phyloP scores from a whole-genome alignment of 2,888 invertebrate species.

The Pyrrhia umbra region DNA sequence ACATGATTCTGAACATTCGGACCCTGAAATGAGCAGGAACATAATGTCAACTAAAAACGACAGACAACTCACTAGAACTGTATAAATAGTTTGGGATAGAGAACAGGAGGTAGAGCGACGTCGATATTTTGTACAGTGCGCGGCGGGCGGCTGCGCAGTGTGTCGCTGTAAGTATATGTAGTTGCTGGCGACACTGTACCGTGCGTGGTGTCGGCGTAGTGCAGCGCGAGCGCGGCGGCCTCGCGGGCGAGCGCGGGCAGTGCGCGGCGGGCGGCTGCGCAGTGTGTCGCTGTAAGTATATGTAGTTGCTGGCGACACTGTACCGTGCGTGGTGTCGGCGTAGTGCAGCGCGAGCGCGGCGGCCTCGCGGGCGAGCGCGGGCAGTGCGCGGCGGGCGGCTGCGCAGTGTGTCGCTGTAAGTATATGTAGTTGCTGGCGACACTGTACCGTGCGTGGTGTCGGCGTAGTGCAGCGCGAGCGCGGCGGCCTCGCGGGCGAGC shows the following conservation, averaged over 20 bases:
- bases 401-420: conserved; percentile 94
- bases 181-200: too few relatives aligned
- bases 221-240: conserved; percentile 92
- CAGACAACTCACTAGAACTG: too few relatives aligned
- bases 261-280: conserved; percentile 92
- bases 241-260: conserved; percentile 92
- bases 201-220: conserved; percentile 41
- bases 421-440: too few relatives aligned
- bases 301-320: too few relatives aligned
- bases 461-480: conserved; percentile 87
- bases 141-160: conserved; percentile 93
- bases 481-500: conserved; percentile 92
- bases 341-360: conserved; percentile 90
- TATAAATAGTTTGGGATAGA: too few relatives aligned
- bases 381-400: conserved; percentile 91
- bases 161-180: too few relatives aligned
- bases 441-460: conserved; percentile 34
- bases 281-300: too few relatives aligned
- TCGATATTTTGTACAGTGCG: too few relatives aligned
- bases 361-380: conserved; percentile 92
- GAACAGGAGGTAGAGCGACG: too few relatives aligned
- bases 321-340: conserved; percentile 41
- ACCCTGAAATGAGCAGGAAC: conserved; percentile 84
- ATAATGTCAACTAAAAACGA: background rate
- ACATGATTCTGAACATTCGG: conserved; percentile 93